Evolutionary conservation across 2,888 invertebrate genomes (phyloP).

Genomic region (Ypsolopha sequella): DNA sequence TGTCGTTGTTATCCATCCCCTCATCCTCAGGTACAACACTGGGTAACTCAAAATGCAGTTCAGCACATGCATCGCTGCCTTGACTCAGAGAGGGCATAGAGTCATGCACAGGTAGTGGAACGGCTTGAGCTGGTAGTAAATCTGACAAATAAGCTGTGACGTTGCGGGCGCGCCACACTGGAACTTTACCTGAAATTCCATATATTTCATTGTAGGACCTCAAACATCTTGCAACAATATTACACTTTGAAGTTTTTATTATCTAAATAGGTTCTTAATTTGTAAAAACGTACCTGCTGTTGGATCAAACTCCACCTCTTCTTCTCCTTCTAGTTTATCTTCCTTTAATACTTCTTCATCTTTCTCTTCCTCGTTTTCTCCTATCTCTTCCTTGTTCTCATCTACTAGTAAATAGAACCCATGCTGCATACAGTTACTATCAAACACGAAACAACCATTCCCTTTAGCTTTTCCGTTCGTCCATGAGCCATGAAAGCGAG

Average conservation of each 20-base stretch:
- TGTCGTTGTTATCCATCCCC: conserved; percentile 45
- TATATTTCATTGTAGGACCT: no score
- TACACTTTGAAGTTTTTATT: no score
- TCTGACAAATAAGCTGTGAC: conserved; percentile 77
- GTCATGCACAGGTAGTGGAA: conserved; percentile 75
- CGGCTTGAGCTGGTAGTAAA: conserved; percentile 77
- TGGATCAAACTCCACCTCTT: conserved; percentile 36
- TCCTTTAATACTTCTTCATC: conserved; percentile 53
- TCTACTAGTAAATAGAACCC: conserved; percentile 76
- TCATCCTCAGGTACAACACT: conserved; percentile 43
- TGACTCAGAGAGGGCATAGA: conserved; percentile 68
- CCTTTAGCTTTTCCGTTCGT: conserved; percentile 77
- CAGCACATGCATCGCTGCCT: conserved; percentile 43
- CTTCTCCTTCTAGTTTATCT: conserved; percentile 35
- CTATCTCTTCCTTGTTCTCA: conserved; percentile 46
- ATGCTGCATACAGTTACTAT: conserved; percentile 81
- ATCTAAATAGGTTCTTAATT: neutral
- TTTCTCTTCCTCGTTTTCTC: conserved; percentile 57
- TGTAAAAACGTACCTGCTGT: conserved; percentile 29
- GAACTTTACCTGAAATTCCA: conserved; percentile 44
- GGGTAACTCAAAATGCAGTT: conserved; percentile 50
- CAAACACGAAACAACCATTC: conserved; percentile 81
- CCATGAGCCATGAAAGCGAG: conserved; percentile 81
- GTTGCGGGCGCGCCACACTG: conserved; percentile 78
- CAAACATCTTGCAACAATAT: no score